A percentile compares a stretch with the other conserved stretches of the same genome.
Evolutionary conservation across 92 coral and sea anemone species (phyloP).

Genomic region (Palythoa heliodiscus): DNA sequence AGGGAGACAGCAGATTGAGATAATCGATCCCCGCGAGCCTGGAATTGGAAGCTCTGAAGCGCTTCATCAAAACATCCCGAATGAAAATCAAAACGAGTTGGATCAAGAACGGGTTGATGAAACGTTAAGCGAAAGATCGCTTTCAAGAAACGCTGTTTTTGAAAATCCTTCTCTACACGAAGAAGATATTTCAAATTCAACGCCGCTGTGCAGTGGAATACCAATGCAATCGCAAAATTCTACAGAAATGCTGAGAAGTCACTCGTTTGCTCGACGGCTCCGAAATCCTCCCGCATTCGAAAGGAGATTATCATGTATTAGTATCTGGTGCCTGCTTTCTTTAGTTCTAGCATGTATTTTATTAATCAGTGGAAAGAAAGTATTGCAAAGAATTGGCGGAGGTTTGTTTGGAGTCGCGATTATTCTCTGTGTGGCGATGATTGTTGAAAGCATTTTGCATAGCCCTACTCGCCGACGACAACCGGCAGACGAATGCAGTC

Average conservation of each 20-base stretch:
- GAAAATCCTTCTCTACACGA: slow-evolving; percentile 25
- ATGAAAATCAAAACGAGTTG: neutral
- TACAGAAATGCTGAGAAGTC: neutral
- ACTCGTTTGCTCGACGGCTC: neutral
- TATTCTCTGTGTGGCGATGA: slow-evolving; percentile 10
- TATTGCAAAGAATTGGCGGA: slow-evolving; percentile 32
- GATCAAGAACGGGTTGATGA: neutral
- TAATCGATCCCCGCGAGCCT: neutral
- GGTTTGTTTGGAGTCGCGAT: slow-evolving; percentile 30
- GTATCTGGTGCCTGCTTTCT: neutral
- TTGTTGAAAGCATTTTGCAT: slow-evolving; percentile 26
- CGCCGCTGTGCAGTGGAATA: neutral
- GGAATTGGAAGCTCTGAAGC: neutral
- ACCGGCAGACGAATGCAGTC: neutral
- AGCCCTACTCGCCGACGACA: neutral
- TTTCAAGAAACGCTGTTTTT: slow-evolving; percentile 23
- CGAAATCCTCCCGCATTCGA: neutral
- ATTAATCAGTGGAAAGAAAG: neutral
- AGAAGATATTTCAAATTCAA: neutral
- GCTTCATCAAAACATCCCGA: neutral
- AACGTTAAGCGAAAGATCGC: neutral
- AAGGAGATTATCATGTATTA: slow-evolving; percentile 8
- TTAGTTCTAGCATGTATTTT: slow-evolving; percentile 29
- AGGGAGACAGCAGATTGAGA: neutral
- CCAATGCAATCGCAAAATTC: neutral